Evolutionary conservation across 2,113 vertebrate genomes (phyloP), one percentile per base, ranked within the genome.

Genomic region (Girardinichthys multiradiatus): DNA sequence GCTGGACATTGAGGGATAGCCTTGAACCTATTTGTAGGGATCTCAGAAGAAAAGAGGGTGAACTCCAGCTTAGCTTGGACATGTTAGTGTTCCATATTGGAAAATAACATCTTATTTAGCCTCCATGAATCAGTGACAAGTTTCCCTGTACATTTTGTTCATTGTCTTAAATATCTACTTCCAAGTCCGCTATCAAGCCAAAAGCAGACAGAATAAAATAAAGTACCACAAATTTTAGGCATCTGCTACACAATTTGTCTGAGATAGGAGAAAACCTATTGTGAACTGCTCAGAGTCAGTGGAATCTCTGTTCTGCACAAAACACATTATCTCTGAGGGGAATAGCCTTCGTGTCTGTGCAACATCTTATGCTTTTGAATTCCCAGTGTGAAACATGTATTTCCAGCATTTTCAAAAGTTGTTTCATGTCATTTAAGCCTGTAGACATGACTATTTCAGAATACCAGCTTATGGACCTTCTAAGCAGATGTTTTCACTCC

Each of bases 121-220:
- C 64, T 67, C 21, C 2, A 19, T 71, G 83, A 80, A 63, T 70
- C 71, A 64, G 13, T 83, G 84, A 71, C 70, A 68, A 65, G 54
- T 64, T 80, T 83, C 67, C 64, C 68, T 68, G 87, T 76, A 35
- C 77, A 76, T 70, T 79, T 31, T 1, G 51, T 69, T 82, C 70
- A 69, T 73, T 72, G 77, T 77, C 67, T 85, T 78, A 83, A 80
- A 88, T 84, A 84, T 84, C 39, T n/a, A 3, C 82, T 84, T 81
- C 79, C 79, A 72, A 79, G 70, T 19, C 0, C 7, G 63, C 76
- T 68, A 84, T 83, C 83, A 83, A 87, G 61, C 83, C n/a, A 31
- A 78, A 82, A 17, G 6, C 4, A 45, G 67, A 86, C 70, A 71
- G 82, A 62, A 26, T 24, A 68, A 67, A 51, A 48, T 11, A 80